Base-by-base conservation (phyloP, 2,888 invertebrate genomes). In the Ommatoiulus sabulosus region DNA sequence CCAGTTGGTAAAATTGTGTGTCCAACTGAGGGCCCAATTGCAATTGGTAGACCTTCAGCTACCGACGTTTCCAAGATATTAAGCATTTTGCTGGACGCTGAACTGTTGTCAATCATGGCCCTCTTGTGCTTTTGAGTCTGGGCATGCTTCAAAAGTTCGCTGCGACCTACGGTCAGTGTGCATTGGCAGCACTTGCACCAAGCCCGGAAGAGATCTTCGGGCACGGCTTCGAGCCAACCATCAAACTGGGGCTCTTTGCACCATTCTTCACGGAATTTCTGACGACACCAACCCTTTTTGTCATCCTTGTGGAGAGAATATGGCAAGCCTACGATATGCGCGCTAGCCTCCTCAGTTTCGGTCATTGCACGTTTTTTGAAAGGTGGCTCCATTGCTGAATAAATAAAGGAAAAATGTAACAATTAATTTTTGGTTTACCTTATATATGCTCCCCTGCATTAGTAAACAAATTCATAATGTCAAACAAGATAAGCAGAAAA, bases 181-280 rank as follows among this genome's bases (percentile, higher is more conserved):
- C 89, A 87, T 43, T 89, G 87, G 85, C 89, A 89, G 84, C 48
- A 87, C 43, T 87, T 87, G 57, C 89, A 89, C 87, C 89, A 89
- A 15, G 89, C 89, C 35, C 88, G 87, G 46, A 89, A 89, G 17
- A 84, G 89, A 52, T 89, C 89, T 24, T 89, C 89, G 17, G 89
- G 87, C 15, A 89, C 88, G 15, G 85, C 72, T 17, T 85, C 89
- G 4, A 89, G 80, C 89, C 89, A 89, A 43, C 87, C 87, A 24
- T 85, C 88, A 80, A 89, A 89, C 44, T 89, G 72, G 12, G 85
- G 72, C 46, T 89, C 89, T 0, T 44, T 24, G 46, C 86, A 86
- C 89, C 89, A 89, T 2, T 89, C 87, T 35, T 89, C 89, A 10
- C 89, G 87, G 80, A 89, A 89, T 63, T 89, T 89, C 86, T 89